Conservation (phyloP, 2,113 vertebrate genomes). For the Semnornis frantzii region DNA sequence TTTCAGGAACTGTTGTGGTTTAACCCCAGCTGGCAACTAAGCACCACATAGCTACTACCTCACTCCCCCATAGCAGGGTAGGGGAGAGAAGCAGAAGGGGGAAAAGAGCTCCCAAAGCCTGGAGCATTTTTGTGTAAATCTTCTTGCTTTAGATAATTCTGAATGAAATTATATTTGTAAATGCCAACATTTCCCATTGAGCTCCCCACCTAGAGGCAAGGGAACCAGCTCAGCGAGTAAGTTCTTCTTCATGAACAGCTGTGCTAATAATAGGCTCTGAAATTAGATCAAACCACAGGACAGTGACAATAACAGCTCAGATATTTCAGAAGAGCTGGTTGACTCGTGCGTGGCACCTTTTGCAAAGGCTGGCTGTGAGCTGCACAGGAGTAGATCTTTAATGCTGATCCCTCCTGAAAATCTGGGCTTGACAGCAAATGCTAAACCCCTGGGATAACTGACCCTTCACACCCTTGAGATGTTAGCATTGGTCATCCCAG, state of each 20-base stretch:
- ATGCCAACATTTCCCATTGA: conserved; percentile 12
- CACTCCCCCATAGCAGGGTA: not conserved
- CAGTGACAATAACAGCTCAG: conserved; percentile 21
- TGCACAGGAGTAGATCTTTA: conserved; percentile 1
- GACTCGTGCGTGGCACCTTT: not conserved
- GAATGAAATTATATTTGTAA: conserved; percentile 52
- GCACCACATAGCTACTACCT: not conserved
- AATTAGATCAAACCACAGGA: conserved; percentile 60
- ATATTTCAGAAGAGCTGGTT: not conserved
- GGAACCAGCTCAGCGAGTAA: conserved; percentile 3
- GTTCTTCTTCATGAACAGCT: not conserved
- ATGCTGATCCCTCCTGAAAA: not conserved
- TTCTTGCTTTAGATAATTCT: conserved; percentile 1
- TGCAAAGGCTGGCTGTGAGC: not conserved
- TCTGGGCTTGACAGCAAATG: not conserved
- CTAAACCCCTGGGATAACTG: not conserved
- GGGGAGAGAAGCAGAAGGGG: not conserved
- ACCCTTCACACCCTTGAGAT: not conserved
- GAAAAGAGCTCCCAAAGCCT: not conserved
- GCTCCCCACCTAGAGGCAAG: not conserved
- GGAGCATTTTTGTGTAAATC: not conserved
- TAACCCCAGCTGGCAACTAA: not conserved
- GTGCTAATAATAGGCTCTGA: conserved; percentile 45
- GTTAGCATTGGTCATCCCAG: not conserved
- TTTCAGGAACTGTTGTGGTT: not conserved